phyloP scores from a whole-genome alignment of 2,888 invertebrate species.

The Leptinotarsa peninsularis region DNA sequence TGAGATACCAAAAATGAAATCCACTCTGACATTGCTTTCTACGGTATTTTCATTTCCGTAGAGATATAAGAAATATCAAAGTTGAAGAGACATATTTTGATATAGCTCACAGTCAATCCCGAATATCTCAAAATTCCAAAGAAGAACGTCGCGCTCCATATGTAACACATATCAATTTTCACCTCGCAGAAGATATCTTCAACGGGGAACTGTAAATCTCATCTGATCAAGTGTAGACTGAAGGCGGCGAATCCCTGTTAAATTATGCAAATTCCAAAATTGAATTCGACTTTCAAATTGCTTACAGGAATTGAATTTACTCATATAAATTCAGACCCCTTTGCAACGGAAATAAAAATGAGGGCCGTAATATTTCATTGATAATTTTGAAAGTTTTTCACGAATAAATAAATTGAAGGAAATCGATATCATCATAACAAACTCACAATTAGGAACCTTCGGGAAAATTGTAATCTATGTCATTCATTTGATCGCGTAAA shows the following conservation, averaged over 20 bases:
- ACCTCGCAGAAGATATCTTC: conserved; percentile 2
- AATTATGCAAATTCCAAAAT: conserved; percentile 43
- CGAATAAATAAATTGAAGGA: conserved; percentile 1
- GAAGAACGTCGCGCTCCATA: background rate
- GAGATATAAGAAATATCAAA: too few relatives aligned
- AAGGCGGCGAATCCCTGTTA: conserved; percentile 34
- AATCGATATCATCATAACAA: background rate
- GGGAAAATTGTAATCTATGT: too few relatives aligned
- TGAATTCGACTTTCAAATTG: conserved; percentile 37
- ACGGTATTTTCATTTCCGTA: too few relatives aligned
- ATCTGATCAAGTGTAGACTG: conserved; percentile 22
- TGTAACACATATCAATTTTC: background rate
- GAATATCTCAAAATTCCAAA: too few relatives aligned
- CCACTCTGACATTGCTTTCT: too few relatives aligned
- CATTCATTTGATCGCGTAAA: too few relatives aligned
- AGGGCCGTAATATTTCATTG: conserved; percentile 30
- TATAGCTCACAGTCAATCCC: too few relatives aligned
- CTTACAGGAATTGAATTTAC: conserved; percentile 40
- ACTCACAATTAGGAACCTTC: background rate
- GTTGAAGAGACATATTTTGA: too few relatives aligned
- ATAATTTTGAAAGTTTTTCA: conserved; percentile 13
- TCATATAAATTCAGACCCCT: conserved; percentile 37
- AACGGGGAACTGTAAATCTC: conserved; percentile 15
- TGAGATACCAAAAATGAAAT: too few relatives aligned
- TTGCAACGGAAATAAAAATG: conserved; percentile 39